Evolutionary conservation across 2,888 invertebrate species (phyloP).

Genomic region (Philopedon plagiatum): DNA sequence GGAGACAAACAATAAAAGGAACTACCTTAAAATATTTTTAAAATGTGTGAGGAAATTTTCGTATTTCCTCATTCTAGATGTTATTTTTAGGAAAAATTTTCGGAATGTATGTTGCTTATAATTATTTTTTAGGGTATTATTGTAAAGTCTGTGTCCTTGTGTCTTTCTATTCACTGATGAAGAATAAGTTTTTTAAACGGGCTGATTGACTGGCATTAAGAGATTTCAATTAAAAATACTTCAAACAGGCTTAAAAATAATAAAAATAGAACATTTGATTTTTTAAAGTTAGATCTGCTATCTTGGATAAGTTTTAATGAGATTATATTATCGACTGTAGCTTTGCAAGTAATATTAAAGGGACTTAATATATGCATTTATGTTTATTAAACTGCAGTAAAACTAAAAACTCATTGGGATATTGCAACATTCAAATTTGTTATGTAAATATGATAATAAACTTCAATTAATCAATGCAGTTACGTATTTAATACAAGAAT

Average conservation of each 20-base stretch:
- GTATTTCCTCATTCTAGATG: not conserved
- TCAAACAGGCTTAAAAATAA: not conserved
- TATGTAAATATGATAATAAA: conserved; percentile 10
- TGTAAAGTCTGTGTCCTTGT: no score
- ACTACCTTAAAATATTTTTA: not conserved
- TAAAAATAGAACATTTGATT: not conserved
- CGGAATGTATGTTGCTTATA: not conserved
- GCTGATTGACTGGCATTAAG: not conserved
- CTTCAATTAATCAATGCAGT: not conserved
- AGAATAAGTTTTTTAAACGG: not conserved
- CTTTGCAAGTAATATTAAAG: no score
- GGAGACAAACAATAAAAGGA: not conserved
- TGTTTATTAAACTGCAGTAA: not conserved
- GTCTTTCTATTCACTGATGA: not conserved
- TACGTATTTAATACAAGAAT: not conserved
- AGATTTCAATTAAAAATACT: conserved; percentile 1
- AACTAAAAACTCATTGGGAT: not conserved
- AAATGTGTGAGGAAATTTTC: not conserved
- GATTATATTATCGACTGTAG: no score
- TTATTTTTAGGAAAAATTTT: conserved; percentile 4
- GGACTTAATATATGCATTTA: not conserved
- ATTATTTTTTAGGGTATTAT: no score
- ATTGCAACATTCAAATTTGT: not conserved
- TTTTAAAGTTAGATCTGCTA: not conserved
- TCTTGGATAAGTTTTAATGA: not conserved